A percentile compares a stretch with the other conserved stretches of the same genome.
Evolutionary conservation across 2,113 vertebrate species (phyloP).

Genomic region (Strigops habroptila): DNA sequence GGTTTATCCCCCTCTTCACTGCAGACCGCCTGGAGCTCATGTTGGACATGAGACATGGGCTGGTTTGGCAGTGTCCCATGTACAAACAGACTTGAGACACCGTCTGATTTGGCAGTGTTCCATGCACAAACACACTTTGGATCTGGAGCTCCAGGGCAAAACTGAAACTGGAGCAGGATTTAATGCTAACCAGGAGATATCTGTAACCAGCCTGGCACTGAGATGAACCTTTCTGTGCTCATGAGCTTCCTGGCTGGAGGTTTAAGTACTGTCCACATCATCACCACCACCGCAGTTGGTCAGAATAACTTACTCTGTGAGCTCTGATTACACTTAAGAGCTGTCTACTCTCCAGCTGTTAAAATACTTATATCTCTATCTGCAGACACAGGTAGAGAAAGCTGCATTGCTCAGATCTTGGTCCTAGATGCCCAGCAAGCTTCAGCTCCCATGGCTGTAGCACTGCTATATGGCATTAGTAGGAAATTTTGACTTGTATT

Average conservation of each 20-base stretch:
- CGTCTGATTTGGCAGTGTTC: neutral
- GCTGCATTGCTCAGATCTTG: neutral
- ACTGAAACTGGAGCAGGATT: neutral
- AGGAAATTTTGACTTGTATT: neutral
- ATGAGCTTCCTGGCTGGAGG: neutral
- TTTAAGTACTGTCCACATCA: neutral
- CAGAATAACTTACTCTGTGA: neutral
- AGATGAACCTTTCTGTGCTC: neutral
- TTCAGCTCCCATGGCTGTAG: neutral
- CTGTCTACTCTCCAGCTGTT: neutral
- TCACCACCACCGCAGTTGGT: neutral
- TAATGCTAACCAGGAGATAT: neutral
- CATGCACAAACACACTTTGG: neutral
- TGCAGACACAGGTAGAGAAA: neutral
- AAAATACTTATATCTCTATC: neutral
- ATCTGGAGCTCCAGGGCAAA: neutral
- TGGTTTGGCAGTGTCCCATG: neutral
- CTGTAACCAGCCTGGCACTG: neutral
- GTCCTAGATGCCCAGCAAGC: neutral
- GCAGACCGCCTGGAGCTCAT: rapidly evolving
- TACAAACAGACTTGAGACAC: neutral
- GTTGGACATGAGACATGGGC: neutral
- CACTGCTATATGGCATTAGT: neutral
- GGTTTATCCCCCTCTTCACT: neutral
- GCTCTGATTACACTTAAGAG: neutral